Evolutionary conservation across 1,140 invertebrate genomes (phyloP), one percentile per base, ranked within the genome.

Genomic region (Dufourea novaeangliae): DNA sequence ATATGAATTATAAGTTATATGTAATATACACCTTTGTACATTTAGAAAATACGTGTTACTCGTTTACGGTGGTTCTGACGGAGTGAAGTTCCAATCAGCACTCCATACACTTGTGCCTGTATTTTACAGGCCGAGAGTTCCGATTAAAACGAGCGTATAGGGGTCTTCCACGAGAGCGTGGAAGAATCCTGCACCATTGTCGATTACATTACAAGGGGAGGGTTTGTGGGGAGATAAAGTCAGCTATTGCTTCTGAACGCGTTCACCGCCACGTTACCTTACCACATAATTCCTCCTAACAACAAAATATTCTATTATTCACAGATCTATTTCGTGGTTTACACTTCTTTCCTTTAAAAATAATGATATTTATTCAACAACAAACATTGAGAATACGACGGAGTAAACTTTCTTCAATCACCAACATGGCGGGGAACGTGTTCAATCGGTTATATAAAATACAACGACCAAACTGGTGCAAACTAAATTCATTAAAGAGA

Each of bases 1-100:
- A 52, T 46, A n/a, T 34, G 22, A 34, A 37, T 52, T 1, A 0
- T 1, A n/a, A n/a, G n/a, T n/a, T n/a, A 12, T 41, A 32, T 29
- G 52, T 27, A 56, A 74, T 57, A 39, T 34, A 73, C 25, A 54
- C 22, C 7, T 41, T 67, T 57, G 14, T 74, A 66, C 62, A 66
- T 11, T 5, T 57, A 66, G n/a, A 57, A 74, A 66, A 66, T 44
- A 63, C 57, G 32, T 63, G 54, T 25, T n/a, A 14, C 39, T 63
- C 12, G 34, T 1, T 64, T 25, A 22, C 5, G 10, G 1, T 52
- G 5, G 37, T 6, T 59, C 34, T 32, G 44, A 39, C 7, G 37
- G 41, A 17, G 10, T 12, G 10, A 39, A 44, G 20, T n/a, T 50
- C 6, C 20, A 50, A 50, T 50, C 20, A 17, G 46, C 46, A n/a